Base-by-base conservation (phyloP, 2,888 invertebrate species). In the Folsomia manolachei region DNA sequence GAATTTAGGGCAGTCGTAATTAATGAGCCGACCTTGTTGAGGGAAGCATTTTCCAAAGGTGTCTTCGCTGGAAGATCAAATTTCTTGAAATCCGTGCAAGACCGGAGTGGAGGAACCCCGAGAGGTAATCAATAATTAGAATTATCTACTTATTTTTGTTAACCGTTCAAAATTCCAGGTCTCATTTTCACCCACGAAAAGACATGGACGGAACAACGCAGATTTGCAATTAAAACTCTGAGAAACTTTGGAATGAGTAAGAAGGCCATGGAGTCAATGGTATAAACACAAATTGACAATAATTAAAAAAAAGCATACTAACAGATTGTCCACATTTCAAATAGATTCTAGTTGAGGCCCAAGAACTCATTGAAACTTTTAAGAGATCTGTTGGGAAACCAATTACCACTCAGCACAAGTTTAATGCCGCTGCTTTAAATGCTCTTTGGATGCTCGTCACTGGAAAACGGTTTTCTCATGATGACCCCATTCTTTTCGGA, bases 161-260 rank as follows among this genome's bases (percentile, higher is more conserved):
- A n/a, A n/a, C n/a, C n/a, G n/a, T n/a, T n/a, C n/a, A n/a, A n/a
- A n/a, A n/a, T n/a, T 27, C n/a, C n/a, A n/a, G n/a, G 76, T 25
- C 25, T 76, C 7, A 71, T 74, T 56, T 74, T 74, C 27, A 70
- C 69, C 21, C 26, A 25, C 1, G 76, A 64, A 11, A 27, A 39
- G 0, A 52, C 62, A 19, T 76, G 73, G 72, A 61, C 60, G 7
- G 76, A 76, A 25, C 73, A 73, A 25, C 27, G 73, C 1, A 56
- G 75, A 1, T 75, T 75, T 52, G 39, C 72, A 7, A 11, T 75
- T 1, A 73, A 73, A 27, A 39, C 72, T 21, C 70, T 75, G 14
- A 18, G 75, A n/a, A 71, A 75, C 51, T 75, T 75, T 53, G 75
- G 75, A 9, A 70, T 75, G 62, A 68, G 71, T n/a, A 71, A 71